Base-by-base conservation (phyloP, 2,888 invertebrate genomes). In the Octodonta nipae region DNA sequence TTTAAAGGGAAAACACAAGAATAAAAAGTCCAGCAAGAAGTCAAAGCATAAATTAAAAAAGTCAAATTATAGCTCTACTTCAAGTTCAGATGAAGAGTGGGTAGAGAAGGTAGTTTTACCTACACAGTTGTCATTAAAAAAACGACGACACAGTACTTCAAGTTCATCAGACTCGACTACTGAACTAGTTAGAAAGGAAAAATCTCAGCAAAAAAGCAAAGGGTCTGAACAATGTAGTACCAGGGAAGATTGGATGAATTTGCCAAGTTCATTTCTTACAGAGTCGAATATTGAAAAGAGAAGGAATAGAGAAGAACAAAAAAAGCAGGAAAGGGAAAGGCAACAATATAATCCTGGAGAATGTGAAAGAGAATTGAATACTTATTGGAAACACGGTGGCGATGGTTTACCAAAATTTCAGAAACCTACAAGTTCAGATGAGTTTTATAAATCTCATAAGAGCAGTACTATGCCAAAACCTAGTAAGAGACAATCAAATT, bases 371-470 rank as follows among this genome's bases (percentile, higher is more conserved):
- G 92, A 93, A 63, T 63, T 92, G 32, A 93, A 93, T 67, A 91
- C 88, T 0, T 84, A 86, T 53, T 92, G 91, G 89, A 88, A 81
- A 65, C 68, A 79, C 59, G 88, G 87, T 26, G 92, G 92, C 1
- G 72, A 71, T 32, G 92, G 92, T 2, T 55, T 92, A 36, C 92
- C 92, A 0, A 63, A 41, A 54, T 55, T 50, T 56, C 60, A 44
- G 51, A 58, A 46, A 62, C 72, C 72, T 17, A 42, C 49, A 12
- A 60, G 64, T 20, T 66, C 71, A 36, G 53, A 50, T 30, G 55
- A 37, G 11, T 33, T 36, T 22, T 24, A 60, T 40, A 37, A 28
- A 28, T 15, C 10, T 16, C 6, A 15, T 31, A 31, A 20, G 20
- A 34, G 20, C 12, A n/a, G n/a, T n/a, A n/a, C n/a, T n/a, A n/a